Percentiles rank a stretch among this genome's conserved stretches.
These are phyloP conservation scores for Paguma larvata DNA, from an alignment of 2,797 vertebrate species.

Conservation along the genomic window DNA sequence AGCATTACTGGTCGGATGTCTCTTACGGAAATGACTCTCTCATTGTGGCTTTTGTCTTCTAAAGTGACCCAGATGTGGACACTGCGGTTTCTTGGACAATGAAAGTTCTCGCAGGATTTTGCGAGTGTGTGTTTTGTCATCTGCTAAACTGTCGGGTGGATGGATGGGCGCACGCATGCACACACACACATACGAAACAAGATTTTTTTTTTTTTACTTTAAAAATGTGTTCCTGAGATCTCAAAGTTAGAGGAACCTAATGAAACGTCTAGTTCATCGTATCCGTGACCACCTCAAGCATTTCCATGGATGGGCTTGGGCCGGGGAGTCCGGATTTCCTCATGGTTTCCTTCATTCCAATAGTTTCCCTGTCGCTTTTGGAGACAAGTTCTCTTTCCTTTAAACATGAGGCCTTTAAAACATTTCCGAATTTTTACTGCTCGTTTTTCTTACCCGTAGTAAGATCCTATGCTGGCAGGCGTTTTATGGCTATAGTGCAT, in stretches of 20 bases:
- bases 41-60: background rate
- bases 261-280: background rate
- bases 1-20: background rate
- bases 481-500: background rate
- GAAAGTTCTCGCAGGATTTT: background rate
- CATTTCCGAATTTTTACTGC: background rate
- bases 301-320: background rate
- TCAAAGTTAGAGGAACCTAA: background rate
- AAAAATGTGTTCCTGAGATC: background rate
- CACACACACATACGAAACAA: background rate
- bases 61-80: background rate
- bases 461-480: background rate
- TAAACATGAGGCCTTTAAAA: background rate
- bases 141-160: background rate
- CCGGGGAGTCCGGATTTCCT: no score
- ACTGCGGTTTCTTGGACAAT: background rate
- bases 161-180: background rate
- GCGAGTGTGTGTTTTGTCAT: background rate
- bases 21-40: background rate
- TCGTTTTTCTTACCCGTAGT: background rate
- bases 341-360: background rate
- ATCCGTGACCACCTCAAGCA: rapidly evolving
- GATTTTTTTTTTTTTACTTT: background rate
- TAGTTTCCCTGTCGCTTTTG: background rate
- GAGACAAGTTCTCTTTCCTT: background rate